A percentile compares a stretch with the other conserved stretches of the same genome.
phyloP scores from a whole-genome alignment of 2,113 vertebrate genomes.

The Rallus limicola region DNA sequence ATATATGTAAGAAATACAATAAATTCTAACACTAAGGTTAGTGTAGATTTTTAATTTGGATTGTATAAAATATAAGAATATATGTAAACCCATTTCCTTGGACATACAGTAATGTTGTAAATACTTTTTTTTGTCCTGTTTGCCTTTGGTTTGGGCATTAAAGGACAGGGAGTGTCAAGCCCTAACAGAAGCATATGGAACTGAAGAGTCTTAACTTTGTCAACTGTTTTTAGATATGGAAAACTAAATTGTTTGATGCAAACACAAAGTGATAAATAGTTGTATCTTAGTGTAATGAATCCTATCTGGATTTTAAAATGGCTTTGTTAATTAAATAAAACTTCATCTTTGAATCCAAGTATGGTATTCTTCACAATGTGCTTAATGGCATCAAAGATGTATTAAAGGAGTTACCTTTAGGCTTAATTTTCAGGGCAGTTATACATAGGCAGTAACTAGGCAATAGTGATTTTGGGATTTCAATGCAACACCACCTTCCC shows the following conservation, averaged over 20 bases:
- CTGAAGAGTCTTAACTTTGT: not conserved
- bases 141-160: not conserved
- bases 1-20: not conserved
- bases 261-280: not conserved
- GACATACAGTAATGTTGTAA: not conserved
- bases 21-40: not conserved
- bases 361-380: not conserved
- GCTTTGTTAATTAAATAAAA: not conserved
- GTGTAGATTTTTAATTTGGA: not conserved
- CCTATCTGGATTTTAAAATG: not conserved
- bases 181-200: not conserved
- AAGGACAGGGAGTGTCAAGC: not conserved
- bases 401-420: not conserved
- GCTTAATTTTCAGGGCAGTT: not conserved
- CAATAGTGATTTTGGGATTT: not conserved
- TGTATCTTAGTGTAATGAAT: not conserved
- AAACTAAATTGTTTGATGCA: not conserved
- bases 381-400: not conserved
- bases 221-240: not conserved
- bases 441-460: not conserved
- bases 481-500: not conserved
- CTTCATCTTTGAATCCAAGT: not conserved
- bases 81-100: not conserved
- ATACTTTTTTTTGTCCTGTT: not conserved
- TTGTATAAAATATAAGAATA: not conserved